Evolutionary conservation across 2,888 invertebrate species (phyloP).

Genomic region (Arrhopalites spinosus): DNA sequence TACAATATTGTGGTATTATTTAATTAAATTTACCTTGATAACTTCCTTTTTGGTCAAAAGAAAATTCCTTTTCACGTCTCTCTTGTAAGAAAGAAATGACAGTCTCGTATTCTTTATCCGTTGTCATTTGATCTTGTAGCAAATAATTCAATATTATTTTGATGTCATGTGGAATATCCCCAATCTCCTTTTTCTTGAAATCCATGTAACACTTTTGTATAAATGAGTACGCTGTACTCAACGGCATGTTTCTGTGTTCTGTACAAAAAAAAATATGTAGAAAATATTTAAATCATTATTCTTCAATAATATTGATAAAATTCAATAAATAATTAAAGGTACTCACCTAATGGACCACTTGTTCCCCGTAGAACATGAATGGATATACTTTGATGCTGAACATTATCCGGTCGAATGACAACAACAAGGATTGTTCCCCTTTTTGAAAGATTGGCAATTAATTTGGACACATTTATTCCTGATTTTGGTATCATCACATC

Average conservation of each 20-base stretch:
- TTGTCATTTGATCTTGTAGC: not conserved
- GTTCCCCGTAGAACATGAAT: constrained; percentile 50
- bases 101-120: not conserved
- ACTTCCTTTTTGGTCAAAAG: constrained; percentile 13
- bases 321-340: not conserved
- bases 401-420: constrained; percentile 49
- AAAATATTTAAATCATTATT: not conserved
- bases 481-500: constrained; percentile 51
- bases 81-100: constrained; percentile 17
- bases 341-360: constrained; percentile 60
- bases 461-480: constrained; percentile 41
- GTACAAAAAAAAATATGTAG: not conserved
- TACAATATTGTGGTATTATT: not conserved
- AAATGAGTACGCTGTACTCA: not conserved
- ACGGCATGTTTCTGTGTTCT: constrained; percentile 31
- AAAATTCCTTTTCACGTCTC: constrained; percentile 6
- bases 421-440: constrained; percentile 51
- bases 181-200: constrained; percentile 12
- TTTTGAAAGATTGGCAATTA: constrained; percentile 43
- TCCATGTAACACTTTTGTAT: constrained; percentile 15
- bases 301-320: not conserved
- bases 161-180: not conserved
- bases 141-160: not conserved
- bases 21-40: too few species aligned
- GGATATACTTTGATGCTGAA: constrained; percentile 38